Evolutionary conservation across 2,113 vertebrate genomes (phyloP).

Genomic region (Tricholaema leucomelas): DNA sequence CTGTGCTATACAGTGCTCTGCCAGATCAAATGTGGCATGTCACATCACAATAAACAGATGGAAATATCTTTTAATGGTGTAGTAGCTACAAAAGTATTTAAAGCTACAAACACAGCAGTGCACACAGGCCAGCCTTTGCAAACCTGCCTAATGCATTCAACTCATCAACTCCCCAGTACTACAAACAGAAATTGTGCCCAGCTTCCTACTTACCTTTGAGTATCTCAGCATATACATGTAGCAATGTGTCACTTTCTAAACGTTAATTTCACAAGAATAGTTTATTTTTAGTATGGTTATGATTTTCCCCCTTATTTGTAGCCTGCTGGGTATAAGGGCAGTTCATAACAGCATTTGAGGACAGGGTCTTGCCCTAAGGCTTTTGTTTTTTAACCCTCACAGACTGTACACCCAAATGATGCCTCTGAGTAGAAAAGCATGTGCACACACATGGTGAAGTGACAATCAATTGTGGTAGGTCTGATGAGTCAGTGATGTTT

Average conservation of each 20-base stretch:
- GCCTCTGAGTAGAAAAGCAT: not conserved
- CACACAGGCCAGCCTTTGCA: not conserved
- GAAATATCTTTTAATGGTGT: not conserved
- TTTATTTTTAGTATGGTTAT: not conserved
- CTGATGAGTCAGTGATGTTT: not conserved
- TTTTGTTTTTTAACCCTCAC: not conserved
- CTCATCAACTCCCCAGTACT: not conserved
- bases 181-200: not conserved
- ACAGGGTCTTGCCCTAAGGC: not conserved
- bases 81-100: not conserved
- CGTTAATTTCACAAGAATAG: not conserved
- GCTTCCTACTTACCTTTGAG: not conserved
- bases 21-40: not conserved
- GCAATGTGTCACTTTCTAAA: fast-evolving
- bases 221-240: not conserved
- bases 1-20: not conserved
- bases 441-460: not conserved
- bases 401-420: not conserved
- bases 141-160: not conserved
- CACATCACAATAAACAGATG: not conserved
- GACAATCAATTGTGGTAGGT: not conserved
- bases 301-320: not conserved
- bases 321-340: not conserved
- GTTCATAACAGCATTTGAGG: not conserved
- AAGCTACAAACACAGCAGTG: not conserved